These are phyloP conservation scores for Neogobius melanostomus DNA, from an alignment of 2,113 vertebrate species.

Conservation along the genomic window DNA sequence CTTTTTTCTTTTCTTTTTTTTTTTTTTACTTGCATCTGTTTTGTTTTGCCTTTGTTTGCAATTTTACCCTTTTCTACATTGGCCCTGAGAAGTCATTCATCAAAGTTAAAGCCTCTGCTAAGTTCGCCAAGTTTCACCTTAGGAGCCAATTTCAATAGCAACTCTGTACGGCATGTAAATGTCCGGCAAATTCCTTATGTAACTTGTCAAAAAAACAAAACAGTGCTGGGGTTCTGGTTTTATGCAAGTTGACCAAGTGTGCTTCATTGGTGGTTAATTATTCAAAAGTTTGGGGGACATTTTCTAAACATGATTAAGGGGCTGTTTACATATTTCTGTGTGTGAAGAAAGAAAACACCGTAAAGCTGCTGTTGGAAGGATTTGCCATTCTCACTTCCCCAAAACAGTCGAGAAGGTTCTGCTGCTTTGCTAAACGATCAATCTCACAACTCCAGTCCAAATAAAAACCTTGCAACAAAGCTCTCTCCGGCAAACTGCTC, in stretches of 20 bases:
- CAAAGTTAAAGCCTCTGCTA: conserved; percentile 1
- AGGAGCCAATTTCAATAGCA: conserved; percentile 34
- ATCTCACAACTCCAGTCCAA: too few species aligned
- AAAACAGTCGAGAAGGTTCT: too few species aligned
- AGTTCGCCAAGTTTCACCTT: not conserved
- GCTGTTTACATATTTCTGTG: too few species aligned
- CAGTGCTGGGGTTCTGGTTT: conserved; percentile 35
- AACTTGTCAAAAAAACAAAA: conserved; percentile 20
- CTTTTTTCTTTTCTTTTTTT: conserved; percentile 1
- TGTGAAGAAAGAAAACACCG: too few species aligned
- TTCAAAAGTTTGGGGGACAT: too few species aligned
- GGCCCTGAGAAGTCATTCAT: conserved; percentile 8
- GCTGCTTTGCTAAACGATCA: too few species aligned
- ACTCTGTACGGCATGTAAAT: conserved; percentile 32
- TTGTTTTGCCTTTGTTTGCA: conserved; percentile 17
- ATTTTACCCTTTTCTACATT: conserved; percentile 9
- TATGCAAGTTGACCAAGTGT: too few species aligned
- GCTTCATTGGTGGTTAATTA: too few species aligned
- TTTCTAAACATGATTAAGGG: conserved; percentile 35
- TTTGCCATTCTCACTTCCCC: too few species aligned
- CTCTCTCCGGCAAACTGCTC: too few species aligned
- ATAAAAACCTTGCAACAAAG: too few species aligned
- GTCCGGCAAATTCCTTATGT: conserved; percentile 32
- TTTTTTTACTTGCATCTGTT: conserved; percentile 10
- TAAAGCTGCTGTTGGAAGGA: too few species aligned